Evolutionary conservation across 2,797 vertebrate species (phyloP), one percentile per base, ranked within the genome.

Genomic region (Channallabes apus): DNA sequence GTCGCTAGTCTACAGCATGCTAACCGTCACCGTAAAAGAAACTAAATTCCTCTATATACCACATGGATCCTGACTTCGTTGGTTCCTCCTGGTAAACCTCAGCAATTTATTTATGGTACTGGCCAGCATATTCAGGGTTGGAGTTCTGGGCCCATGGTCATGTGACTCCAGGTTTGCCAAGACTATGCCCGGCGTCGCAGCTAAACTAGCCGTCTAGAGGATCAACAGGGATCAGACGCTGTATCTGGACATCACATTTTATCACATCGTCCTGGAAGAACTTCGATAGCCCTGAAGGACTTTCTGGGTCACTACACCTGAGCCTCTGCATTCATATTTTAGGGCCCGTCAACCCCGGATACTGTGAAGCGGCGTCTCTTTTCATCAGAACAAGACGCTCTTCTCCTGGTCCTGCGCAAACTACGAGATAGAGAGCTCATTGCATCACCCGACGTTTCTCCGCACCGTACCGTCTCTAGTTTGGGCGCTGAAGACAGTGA

Each of bases 361-460:
- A 95, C 91, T 96, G 95, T 6, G 94, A 95, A 24, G 91, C 90
- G 18, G 94, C 94, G 22, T 89, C 92, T 0, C 82, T 94, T 86
- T 86, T 96, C 54, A 91, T 91, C 46, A 92, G 93, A 90, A 95
- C 85, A 96, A 95, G 89, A 92, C 94, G 32, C 86, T 96, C 80
- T 95, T 96, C 86, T 96, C 96, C 17, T 96, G 95, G 95, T 93
- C 91, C 83, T 95, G 95, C 59, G 81, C 95, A 41, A 94, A 93
- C 86, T 90, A 93, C 22, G 93, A 95, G 65, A 84, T 95, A 88
- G 93, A 96, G 85, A 93, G 93, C 15, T 87, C 88, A 59, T 86
- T 35, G 4, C 88, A 54, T 22, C 89, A 95, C 61, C 91, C 89
- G 1, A 91, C 90, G 0, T 95, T 96, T 88, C 91, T 92, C 73